Percentiles rank a stretch among this genome's conserved stretches.
Evolutionary conservation across 2,797 vertebrate genomes (phyloP).

Genomic region (Apogon hyalosoma): DNA sequence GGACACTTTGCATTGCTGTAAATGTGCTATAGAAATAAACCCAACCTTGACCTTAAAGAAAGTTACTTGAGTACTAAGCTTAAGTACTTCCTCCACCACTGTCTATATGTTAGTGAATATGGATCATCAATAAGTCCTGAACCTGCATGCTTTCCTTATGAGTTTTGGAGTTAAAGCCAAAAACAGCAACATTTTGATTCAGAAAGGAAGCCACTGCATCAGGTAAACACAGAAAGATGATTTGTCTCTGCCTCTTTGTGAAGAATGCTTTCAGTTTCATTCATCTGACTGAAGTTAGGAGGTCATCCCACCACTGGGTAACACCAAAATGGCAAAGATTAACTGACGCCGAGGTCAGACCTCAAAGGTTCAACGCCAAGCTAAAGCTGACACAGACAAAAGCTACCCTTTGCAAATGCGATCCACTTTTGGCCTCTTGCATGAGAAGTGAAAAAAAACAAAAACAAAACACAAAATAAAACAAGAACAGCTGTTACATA

Average conservation of each 20-base stretch:
- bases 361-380: conserved; percentile 3
- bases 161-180: no score
- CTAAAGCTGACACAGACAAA: conserved; percentile 12
- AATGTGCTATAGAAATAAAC: no score
- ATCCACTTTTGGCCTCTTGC: conserved; percentile 15
- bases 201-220: not conserved
- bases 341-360: conserved; percentile 6
- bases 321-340: conserved; percentile 45
- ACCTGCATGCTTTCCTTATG: no score
- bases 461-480: not conserved
- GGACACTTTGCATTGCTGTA: no score
- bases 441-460: not conserved
- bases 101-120: no score
- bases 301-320: conserved; percentile 19
- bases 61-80: no score
- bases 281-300: conserved; percentile 32
- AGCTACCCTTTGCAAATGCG: conserved; percentile 26
- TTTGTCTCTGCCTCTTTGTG: conserved; percentile 3
- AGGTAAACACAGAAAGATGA: not conserved
- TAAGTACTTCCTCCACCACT: no score
- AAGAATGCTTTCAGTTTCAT: conserved; percentile 8
- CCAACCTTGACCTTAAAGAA: no score
- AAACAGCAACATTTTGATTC: not conserved
- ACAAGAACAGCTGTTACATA: conserved; percentile 25
- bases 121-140: no score